Conservation (phyloP, 1,140 invertebrate species). For the Neodiprion lecontei region DNA sequence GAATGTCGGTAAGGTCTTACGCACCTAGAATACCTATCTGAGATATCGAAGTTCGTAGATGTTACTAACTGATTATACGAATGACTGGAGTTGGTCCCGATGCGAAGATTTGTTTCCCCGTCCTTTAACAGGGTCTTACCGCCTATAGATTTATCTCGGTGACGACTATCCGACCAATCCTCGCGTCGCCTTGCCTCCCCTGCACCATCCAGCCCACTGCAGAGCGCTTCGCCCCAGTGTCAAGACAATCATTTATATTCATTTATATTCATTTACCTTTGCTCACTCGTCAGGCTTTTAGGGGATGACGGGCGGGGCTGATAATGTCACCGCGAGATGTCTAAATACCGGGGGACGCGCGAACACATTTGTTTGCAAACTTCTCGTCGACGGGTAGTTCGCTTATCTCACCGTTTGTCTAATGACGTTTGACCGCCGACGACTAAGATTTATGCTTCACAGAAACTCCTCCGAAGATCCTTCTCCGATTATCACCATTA, state of each 20-base stretch:
- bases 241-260: slow-evolving; percentile 17
- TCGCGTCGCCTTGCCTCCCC: not conserved
- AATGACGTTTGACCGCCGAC: not conserved
- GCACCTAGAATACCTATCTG: too few relatives aligned
- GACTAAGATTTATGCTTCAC: slow-evolving; percentile 3
- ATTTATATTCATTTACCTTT: slow-evolving; percentile 9
- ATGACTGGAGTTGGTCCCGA: too few relatives aligned
- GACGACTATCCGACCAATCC: not conserved
- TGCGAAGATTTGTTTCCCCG: not conserved
- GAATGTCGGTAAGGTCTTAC: too few relatives aligned
- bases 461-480: not conserved
- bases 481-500: not conserved
- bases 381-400: slow-evolving; percentile 18
- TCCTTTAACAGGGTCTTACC: not conserved
- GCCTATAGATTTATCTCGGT: not conserved
- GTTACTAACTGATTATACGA: too few relatives aligned
- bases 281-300: slow-evolving; percentile 16
- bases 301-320: slow-evolving; percentile 27
- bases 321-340: slow-evolving; percentile 36
- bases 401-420: slow-evolving; percentile 2
- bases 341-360: slow-evolving; percentile 30
- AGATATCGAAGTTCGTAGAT: too few relatives aligned
- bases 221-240: not conserved
- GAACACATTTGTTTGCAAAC: slow-evolving; percentile 33
- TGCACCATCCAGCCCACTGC: not conserved